Evolutionary conservation across 2,888 invertebrate species (phyloP), one percentile per base, ranked within the genome.

Genomic region (Nebria brevicollis): DNA sequence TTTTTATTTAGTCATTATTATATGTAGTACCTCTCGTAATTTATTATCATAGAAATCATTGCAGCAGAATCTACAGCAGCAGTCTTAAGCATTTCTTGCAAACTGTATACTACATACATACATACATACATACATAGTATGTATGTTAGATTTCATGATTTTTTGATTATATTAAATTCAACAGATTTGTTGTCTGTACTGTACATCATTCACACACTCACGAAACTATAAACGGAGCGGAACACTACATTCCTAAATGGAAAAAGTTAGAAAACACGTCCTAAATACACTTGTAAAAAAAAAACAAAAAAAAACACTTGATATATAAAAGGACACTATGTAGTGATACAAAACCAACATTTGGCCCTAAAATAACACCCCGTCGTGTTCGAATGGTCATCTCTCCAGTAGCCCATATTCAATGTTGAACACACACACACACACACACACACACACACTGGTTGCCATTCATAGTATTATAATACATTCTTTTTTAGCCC

Each of bases 281-380:
- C 54, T 54, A 54, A 54, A 54, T 54, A 54, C 54, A 54, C 54
- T 54, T 54, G 54, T 54, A 11, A 13, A 8, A 54, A 13, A 20
- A 20, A 11, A 13, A 8, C 1, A 13, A 20, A 20, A 20, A 20
- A 20, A 54, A 54, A 1, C 54, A 54, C 54, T 54, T 54, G 54
- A 8, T 2, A 7, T 11, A 54, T 8, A 11, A 54, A 54, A 54
- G 13, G 54, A 11, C 54, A 8, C 43, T 8, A 43, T 43, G 43
- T 10, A 54, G 54, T 54, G 20, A 54, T 70, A 77, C 77, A 77
- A 77, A 77, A 70, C 77, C 66, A 77, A 77, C 77, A 77, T 54
- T 54, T 54, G 77, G 68, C 70, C 77, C 77, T 77, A 77, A 77
- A 77, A 77, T 77, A 77, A 77, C 77, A 77, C 77, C 77, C 77